Base-by-base conservation (phyloP, 2,113 vertebrate species). In the Sylvia atricapilla region DNA sequence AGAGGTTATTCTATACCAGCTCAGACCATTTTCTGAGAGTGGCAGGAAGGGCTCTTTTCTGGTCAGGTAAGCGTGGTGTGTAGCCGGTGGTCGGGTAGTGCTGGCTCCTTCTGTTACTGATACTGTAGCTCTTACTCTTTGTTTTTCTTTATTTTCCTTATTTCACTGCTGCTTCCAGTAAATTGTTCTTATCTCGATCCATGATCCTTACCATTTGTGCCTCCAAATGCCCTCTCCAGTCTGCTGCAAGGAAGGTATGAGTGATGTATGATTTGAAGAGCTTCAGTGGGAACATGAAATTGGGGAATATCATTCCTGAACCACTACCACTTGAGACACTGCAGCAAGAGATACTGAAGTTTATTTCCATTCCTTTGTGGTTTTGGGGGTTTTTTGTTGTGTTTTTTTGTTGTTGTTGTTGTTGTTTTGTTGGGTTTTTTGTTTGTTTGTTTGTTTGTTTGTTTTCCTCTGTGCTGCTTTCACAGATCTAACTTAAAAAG, bases 81-180 rank as follows among this genome's bases (percentile, higher is more conserved):
- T 53, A 78, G 33, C 2, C 5, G 77, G 53, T 8, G 27, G 72
- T 11, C 0, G 0, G 31, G 23, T 18, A 74, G 27, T 0, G 0
- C 31, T 59, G 44, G n/a, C 39, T 89, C 35, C 75, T 60, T 39
- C 52, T 9, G 9, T 13, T 35, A 53, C 20, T 53, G 60, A 53
- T 19, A 68, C 2, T 47, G 55, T 22, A 75, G 24, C 7, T 55
- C 55, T 25, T 47, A 24, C 7, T 39, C 27, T 20, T 24, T 22
- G 16, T 30, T 63, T 37, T 31, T 7, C 11, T 46, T 44, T 41
- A 7, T 37, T 55, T 55, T 72, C 21, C 49, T 87, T 41, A 56
- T 30, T 80, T 47, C 58, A 49, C 3, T 64, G 58, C 41, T 31
- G 43, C 58, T 72, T 72, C 49, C 75, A 64, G 7, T 49, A 63